phyloP scores from a whole-genome alignment of 2,113 vertebrate genomes.

The Balaeniceps rex region DNA sequence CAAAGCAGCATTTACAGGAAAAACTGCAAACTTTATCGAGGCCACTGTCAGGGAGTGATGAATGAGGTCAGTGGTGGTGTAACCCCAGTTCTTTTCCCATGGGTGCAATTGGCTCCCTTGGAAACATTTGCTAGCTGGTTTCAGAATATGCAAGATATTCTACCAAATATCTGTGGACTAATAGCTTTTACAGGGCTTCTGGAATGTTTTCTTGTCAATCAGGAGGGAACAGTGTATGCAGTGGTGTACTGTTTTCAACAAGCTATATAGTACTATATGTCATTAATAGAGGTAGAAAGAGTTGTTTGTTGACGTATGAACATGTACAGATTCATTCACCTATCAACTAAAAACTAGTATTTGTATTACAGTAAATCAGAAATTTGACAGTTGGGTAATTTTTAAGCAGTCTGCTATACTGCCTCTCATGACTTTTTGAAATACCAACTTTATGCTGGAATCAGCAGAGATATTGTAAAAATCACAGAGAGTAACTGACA shows the following conservation, averaged over 20 bases:
- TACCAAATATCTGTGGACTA: background rate
- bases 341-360: background rate
- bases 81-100: conserved; percentile 22
- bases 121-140: background rate
- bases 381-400: background rate
- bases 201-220: background rate
- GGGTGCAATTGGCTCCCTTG: background rate
- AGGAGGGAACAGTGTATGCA: background rate
- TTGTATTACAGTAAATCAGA: background rate
- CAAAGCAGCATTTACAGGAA: background rate
- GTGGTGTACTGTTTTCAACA: background rate
- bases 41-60: conserved; percentile 50
- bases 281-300: background rate
- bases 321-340: background rate
- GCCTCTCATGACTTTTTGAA: background rate
- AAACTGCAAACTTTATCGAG: conserved; percentile 58
- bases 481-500: background rate
- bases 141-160: background rate
- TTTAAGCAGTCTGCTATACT: background rate
- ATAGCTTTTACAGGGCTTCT: background rate
- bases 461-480: background rate
- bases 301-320: background rate
- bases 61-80: conserved; percentile 62
- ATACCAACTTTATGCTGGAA: background rate
- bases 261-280: background rate